Conservation (phyloP, 2,888 invertebrate genomes). For the Tenthredo mesomela region DNA sequence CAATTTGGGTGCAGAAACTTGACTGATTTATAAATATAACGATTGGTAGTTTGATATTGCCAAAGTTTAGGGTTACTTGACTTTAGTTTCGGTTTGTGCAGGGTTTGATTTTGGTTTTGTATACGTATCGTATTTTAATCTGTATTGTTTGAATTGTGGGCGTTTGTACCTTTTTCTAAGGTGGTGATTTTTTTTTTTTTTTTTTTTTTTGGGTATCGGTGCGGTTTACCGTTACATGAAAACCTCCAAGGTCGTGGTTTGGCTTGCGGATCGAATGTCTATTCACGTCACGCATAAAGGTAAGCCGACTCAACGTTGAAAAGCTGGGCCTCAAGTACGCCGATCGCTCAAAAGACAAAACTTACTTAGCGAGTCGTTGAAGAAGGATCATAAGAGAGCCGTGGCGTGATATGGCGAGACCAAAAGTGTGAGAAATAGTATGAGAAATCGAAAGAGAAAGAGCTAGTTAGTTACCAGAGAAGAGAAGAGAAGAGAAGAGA, state of each 20-base stretch:
- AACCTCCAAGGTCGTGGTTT: conserved; percentile 33
- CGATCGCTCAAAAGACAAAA: conserved; percentile 50
- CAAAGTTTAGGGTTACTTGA: too few species aligned
- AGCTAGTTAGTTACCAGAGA: background rate
- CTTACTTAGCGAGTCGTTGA: conserved; percentile 46
- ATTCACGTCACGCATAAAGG: conserved; percentile 40
- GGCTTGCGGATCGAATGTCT: conserved; percentile 38
- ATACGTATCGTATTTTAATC: background rate
- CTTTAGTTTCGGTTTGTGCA: too few species aligned
- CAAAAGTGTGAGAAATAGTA: background rate
- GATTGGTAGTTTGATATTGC: too few species aligned
- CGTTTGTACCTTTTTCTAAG: background rate
- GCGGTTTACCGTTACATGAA: conserved; percentile 39
- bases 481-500: background rate
- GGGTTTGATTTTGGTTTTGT: too few species aligned
- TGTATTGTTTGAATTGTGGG: background rate
- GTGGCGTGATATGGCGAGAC: background rate
- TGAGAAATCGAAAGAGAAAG: background rate
- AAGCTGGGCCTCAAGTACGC: conserved; percentile 32
- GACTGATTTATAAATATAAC: too few species aligned
- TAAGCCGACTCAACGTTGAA: conserved; percentile 46
- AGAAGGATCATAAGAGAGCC: conserved; percentile 16
- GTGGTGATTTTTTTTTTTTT: background rate
- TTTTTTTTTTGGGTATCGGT: background rate
- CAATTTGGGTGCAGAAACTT: too few species aligned